Evolutionary conservation across 1,140 invertebrate genomes (phyloP), one percentile per base, ranked within the genome.

Genomic region (Cotesia chilonis): DNA sequence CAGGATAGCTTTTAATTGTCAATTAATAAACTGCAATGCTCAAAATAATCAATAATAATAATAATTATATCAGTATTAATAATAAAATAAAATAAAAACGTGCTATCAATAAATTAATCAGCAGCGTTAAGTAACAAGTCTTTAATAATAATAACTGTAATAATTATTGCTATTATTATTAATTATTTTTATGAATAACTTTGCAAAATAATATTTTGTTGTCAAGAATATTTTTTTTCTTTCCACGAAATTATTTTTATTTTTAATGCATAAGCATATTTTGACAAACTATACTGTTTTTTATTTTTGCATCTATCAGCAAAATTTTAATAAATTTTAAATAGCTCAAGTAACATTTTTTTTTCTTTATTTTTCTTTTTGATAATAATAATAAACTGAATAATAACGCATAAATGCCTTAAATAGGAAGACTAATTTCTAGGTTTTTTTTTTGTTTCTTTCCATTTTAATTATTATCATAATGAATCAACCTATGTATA

Each of bases 341-440:
- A 61, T 12, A 61, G 60, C 60, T 35, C 60, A 37, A 36, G 35
- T 61, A 35, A 61, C 60, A 28, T 61, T 61, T 28, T 47, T 47
- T 47, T 47, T 3, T 47, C 6, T 47, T 47, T 47, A 47, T 47
- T 47, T 47, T 47, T 47, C 6, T 47, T 47, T 47, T 47, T 9
- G 41, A 35, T 35, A 61, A 61, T 61, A 12, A 61, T 61, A 20
- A 37, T 57, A 47, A 14, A 37, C 35, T 20, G 60, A 61, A 28
- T 61, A 61, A 35, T 61, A 61, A 61, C 35, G 35, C 37, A 64
- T 37, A 64, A 37, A 64, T 64, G n/a, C 6, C 28, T n/a, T 37
- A 64, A 41, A 38, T 12, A n/a, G 61, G 61, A 64, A 64, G 61
- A 64, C 61, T 64, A 64, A 64, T 64, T 64, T 41, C 37, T 64